Base-by-base conservation (phyloP, 2,113 vertebrate genomes). In the Ellobius talpinus region DNA sequence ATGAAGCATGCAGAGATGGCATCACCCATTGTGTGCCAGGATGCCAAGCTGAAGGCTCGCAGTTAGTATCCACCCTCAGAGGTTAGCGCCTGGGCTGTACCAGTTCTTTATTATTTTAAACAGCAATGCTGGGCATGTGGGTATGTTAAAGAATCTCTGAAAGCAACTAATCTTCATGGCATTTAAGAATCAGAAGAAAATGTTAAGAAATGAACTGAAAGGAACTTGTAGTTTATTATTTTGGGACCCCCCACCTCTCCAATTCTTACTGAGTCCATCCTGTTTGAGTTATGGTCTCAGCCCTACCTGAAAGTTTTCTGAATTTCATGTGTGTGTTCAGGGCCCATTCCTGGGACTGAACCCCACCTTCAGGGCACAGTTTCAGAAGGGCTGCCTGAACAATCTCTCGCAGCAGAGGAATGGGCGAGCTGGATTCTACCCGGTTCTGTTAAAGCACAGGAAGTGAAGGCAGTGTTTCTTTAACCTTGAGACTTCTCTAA, bases 401-500 rank as follows among this genome's bases (percentile, higher is more conserved):
- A 70, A 72, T 39, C 12, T 9, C 36, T 63, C 24, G 76, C 84
- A 11, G 2, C 9, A 52, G 31, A 89, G 24, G 42, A n/a, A 79
- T 29, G 65, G 76, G 39, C 90, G 76, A 14, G 11, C 77, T 94
- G n/a, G 72, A 61, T 55, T 90, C 55, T 65, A 92, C 1, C 47
- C 7, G 3, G 45, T 89, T 95, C 55, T 87, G 14, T 77, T 90
- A 7, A 31, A 50, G 42, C 42, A n/a, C 17, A 91, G 73, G 50
- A 90, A 91, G 61, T 72, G 29, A 23, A 93, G 88, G 26, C 90
- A n/a, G 29, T 36, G 39, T 91, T 91, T 65, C 39, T 89, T 94
- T 85, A 55, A 26, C 45, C 29, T 93, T 58, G 77, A 76, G 55
- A 72, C 65, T 92, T 92, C 19, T 87, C 31, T 90, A 84, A 90